Percentiles rank a stretch among this genome's conserved stretches.
Evolutionary conservation across 2,797 vertebrate species (phyloP).

Genomic region (Tiaroga cobitis): DNA sequence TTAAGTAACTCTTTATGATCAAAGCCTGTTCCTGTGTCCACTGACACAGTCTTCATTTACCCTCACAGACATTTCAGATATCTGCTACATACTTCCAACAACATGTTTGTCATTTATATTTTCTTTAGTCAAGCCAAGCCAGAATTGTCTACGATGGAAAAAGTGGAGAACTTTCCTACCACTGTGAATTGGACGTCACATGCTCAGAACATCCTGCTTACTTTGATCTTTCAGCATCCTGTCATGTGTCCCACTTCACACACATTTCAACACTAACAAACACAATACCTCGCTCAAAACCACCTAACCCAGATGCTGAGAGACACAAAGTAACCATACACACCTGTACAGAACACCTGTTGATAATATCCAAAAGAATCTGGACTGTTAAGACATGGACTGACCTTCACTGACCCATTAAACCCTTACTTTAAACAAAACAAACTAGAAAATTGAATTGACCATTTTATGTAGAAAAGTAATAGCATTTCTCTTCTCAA

Average conservation of each 20-base stretch:
- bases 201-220: conserved; percentile 19
- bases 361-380: conserved; percentile 30
- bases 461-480: not conserved
- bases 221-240: conserved; percentile 53
- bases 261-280: conserved; percentile 12
- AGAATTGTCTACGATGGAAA: not conserved
- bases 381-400: not conserved
- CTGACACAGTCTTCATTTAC: conserved; percentile 29
- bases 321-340: conserved; percentile 15
- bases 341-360: conserved; percentile 25
- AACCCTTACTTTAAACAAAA: not conserved
- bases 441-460: not conserved
- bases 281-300: conserved; percentile 2
- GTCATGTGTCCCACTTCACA: conserved; percentile 20
- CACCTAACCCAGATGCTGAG: conserved; percentile 18
- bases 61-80: not conserved
- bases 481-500: not conserved
- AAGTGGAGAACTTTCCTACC: not conserved
- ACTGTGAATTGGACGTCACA: conserved; percentile 2
- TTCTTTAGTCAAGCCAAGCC: not conserved
- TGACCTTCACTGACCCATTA: conserved; percentile 23
- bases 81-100: not conserved
- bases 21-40: conserved; percentile 32
- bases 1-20: conserved; percentile 29
- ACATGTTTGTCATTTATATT: not conserved